Percentiles rank a stretch among this genome's conserved stretches.
Evolutionary conservation across 1,140 invertebrate genomes (phyloP).

Genomic region (Portunus trituberculatus): DNA sequence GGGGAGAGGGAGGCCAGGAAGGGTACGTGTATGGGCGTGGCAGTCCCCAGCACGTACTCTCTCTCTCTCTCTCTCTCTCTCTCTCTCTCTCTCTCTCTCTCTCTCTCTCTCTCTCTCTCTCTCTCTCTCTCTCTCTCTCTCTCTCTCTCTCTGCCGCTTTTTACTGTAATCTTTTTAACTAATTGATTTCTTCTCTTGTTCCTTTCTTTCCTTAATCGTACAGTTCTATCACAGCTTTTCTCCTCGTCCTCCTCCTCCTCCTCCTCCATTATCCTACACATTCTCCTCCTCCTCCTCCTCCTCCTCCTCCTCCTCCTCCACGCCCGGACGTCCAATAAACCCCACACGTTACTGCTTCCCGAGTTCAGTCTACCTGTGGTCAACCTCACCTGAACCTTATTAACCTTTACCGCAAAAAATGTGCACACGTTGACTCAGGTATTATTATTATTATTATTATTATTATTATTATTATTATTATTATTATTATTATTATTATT

Average conservation of each 20-base stretch:
- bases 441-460: constrained; percentile 34
- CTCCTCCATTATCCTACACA: background rate
- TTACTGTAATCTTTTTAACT: background rate
- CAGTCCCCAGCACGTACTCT: too few species aligned
- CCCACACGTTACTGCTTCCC: background rate
- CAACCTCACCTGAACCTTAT: constrained; percentile 4
- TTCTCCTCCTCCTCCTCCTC: constrained; percentile 8
- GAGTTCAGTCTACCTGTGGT: background rate
- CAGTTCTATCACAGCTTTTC: background rate
- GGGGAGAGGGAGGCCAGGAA: too few species aligned
- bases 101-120: too few species aligned
- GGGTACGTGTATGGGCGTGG: too few species aligned
- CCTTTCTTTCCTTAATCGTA: background rate
- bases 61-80: too few species aligned
- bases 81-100: too few species aligned
- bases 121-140: too few species aligned
- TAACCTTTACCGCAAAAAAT: background rate
- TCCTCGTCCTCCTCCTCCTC: background rate
- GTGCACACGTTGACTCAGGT: background rate
- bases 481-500: constrained; percentile 40
- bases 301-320: constrained; percentile 15
- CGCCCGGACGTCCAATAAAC: background rate
- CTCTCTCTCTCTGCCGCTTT: background rate
- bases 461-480: constrained; percentile 40
- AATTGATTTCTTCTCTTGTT: background rate